A percentile compares a stretch with the other conserved stretches of the same genome.
These are phyloP conservation scores for Dicyrtomina minuta DNA, from an alignment of 2,888 invertebrate species.

Conservation along the genomic window DNA sequence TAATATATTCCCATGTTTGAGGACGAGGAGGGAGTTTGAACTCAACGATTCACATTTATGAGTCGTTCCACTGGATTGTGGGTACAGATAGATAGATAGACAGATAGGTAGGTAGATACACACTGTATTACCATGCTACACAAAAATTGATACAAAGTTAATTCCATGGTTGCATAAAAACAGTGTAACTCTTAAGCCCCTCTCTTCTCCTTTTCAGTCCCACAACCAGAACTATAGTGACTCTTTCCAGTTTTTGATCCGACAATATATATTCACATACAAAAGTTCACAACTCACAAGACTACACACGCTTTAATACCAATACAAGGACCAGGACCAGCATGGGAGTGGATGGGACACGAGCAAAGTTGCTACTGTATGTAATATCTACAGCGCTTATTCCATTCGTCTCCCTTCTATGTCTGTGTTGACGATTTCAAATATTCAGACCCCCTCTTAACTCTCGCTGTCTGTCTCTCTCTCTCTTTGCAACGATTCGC, in stretches of 20 bases:
- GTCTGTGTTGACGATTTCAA: constrained; percentile 24
- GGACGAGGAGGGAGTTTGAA: too few species aligned
- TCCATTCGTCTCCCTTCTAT: constrained; percentile 3
- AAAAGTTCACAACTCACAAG: background rate
- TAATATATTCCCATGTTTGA: too few species aligned
- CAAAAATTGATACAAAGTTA: background rate
- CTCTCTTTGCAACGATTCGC: background rate
- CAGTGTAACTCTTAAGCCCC: background rate
- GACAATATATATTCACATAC: too few species aligned
- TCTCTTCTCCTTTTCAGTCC: background rate
- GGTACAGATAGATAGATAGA: too few species aligned
- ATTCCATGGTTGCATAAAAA: background rate
- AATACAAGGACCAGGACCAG: background rate
- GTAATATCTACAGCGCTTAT: too few species aligned
- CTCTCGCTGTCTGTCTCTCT: background rate
- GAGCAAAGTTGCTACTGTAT: too few species aligned
- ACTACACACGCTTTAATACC: background rate
- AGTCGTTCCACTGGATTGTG: too few species aligned
- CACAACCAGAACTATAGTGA: background rate
- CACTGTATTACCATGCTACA: background rate
- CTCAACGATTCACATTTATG: too few species aligned
- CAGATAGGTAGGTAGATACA: background rate
- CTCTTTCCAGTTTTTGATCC: background rate
- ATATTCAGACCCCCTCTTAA: constrained; percentile 19
- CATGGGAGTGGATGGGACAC: background rate